These are phyloP conservation scores for Drosophila monieri DNA, from an alignment of 2,888 invertebrate species.

Conservation along the genomic window DNA sequence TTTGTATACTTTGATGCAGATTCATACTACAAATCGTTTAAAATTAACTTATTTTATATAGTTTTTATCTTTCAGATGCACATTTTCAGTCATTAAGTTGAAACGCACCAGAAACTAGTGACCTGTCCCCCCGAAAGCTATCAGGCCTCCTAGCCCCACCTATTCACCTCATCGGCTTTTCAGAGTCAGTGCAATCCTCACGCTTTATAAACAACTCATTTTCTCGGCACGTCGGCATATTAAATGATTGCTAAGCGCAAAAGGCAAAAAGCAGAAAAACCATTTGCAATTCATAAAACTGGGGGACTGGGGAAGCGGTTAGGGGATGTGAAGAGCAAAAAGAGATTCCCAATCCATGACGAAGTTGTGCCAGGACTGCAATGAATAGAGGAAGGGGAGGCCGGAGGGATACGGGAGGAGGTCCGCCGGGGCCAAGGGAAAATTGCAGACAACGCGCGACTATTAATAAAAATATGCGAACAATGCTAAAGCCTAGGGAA, in stretches of 20 bases:
- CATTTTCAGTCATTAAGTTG: neutral
- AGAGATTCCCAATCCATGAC: conserved; percentile 61
- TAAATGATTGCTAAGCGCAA: conserved; percentile 69
- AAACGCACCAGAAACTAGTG: conserved; percentile 17
- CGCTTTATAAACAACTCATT: conserved; percentile 70
- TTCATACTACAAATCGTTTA: no score
- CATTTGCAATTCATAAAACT: conserved; percentile 66
- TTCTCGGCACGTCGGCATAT: conserved; percentile 64
- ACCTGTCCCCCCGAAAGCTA: conserved; percentile 25
- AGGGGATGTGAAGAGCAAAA: conserved; percentile 1
- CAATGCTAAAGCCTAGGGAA: conserved; percentile 55
- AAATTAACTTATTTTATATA: no score
- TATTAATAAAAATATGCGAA: conserved; percentile 72
- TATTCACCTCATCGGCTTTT: neutral
- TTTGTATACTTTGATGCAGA: no score
- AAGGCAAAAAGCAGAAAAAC: conserved; percentile 60
- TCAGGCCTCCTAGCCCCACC: neutral
- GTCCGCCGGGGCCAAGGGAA: conserved; percentile 43
- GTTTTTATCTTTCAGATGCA: neutral
- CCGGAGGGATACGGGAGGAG: neutral
- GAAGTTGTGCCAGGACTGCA: conserved; percentile 49
- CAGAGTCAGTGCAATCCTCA: conserved; percentile 41
- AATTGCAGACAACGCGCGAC: conserved; percentile 70
- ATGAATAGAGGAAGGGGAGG: conserved; percentile 39
- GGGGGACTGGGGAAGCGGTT: conserved; percentile 4